Base-by-base conservation (phyloP, 1,140 invertebrate species). In the Triops cancriformis region DNA sequence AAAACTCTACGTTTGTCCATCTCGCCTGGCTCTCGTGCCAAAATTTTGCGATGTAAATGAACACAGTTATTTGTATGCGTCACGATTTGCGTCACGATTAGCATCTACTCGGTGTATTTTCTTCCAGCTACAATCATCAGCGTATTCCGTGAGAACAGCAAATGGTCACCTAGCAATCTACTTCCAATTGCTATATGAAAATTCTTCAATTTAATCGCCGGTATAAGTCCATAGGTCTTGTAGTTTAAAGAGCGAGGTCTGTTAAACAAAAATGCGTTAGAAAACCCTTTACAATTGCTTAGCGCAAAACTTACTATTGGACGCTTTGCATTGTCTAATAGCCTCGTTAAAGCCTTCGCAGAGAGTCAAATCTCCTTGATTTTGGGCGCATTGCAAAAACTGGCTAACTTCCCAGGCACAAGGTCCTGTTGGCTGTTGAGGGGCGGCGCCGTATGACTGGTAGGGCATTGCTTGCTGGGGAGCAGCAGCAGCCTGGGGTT, bases 321-420 rank as follows among this genome's bases (percentile, higher is more conserved):
- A 74, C 45, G 51, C 42, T 78, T 83, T 84, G 91, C 95, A 97
- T 84, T 96, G 93, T 81, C 94, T 91, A 79, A 97, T 87, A 77
- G 93, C 94, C 85, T 97, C 94, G 84, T 96, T 97, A 85, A 97
- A 97, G 73, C 94, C 95, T 82, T 95, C 91, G 83, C 95, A 97
- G 1, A 97, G 87, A 4, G 89, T 88, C 9, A 97, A 84, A 84
- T 97, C 95, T 41, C 88, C 87, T 82, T 96, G 93, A 72, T 90
- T 90, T 82, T 94, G 89, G 73, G 94, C 93, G 83, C 94, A 96
- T 80, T 95, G 89, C 23, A 97, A 85, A 85, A 96, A 96, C 83
- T 96, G 93, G 81, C 92, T 92, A 51, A 96, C 89, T 85, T 96
- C 94, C 90, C 91, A 95, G n/a, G 91, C 89, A 83, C 94, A 95